Evolutionary conservation across 2,113 vertebrate species (phyloP), one percentile per base, ranked within the genome.

Genomic region (Diphyllodes magnificus): DNA sequence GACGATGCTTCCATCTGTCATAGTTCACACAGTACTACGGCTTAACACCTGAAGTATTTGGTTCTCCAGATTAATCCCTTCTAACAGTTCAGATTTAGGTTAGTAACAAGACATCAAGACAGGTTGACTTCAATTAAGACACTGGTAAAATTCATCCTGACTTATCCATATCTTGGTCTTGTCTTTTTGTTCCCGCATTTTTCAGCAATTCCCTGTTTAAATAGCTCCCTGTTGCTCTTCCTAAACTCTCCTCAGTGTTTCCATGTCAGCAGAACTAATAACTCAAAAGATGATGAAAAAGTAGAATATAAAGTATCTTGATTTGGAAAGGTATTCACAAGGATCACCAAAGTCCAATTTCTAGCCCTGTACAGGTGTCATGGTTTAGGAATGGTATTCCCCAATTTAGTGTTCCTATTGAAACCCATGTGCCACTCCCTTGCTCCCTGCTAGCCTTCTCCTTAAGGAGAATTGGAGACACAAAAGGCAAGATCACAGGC

Each of bases 371-470:
- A 70, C 3, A 47, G 8, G 10, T 45, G 12, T 33, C 27, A n/a
- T 19, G 23, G 13, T 53, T 53, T 28, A 77, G 10, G 15, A 69
- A 45, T 53, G 12, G 5, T 53, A 39, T 61, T 53, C 23, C 23
- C 4, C 54, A 39, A 9, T 24, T 44, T 30, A n/a, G 23, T n/a
- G 35, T 33, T 78, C 23, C 12, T 10, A 11, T 22, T 53, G 33
- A 69, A 69, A 78, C 2, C 19, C 15, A 13, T 13, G 27, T 16
- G 19, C 15, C 15, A 13, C 13, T 69, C 1, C 0, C 27, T 60
- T 2, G 1, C 19, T 60, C 37, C 23, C 3, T 3, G 2, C 8
- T 37, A 14, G 1, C 9, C 12, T 14, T 51, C 10, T 28, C 10
- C 19, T n/a, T 13, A 33, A 39, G 7, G 20, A 39, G 40, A 61